phyloP scores from a whole-genome alignment of 1,140 invertebrate species.

The Tetranychus urticae region DNA sequence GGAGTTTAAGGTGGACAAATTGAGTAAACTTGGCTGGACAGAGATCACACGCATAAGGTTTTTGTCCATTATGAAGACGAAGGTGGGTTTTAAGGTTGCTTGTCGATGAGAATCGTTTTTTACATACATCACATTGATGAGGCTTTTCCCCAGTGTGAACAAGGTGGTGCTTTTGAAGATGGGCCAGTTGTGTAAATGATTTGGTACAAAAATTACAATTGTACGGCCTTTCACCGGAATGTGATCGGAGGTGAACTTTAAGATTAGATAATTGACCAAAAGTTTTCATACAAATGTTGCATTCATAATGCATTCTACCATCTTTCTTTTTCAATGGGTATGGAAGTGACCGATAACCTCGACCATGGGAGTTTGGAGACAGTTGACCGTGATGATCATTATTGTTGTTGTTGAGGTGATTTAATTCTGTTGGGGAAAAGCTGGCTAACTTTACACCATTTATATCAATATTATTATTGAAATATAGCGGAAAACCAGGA shows the following conservation, averaged over 20 bases:
- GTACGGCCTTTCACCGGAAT: slow-evolving; percentile 91
- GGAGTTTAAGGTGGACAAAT: slow-evolving; percentile 87
- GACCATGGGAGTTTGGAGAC: slow-evolving; percentile 9
- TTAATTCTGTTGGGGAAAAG: neutral
- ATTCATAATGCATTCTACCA: slow-evolving; percentile 98
- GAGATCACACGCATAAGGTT: slow-evolving; percentile 83
- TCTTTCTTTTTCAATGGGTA: slow-evolving; percentile 94
- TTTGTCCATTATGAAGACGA: slow-evolving; percentile 53
- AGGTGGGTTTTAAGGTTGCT: slow-evolving; percentile 97
- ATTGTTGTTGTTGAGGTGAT: neutral
- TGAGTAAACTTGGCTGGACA: slow-evolving; percentile 96
- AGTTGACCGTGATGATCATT: neutral
- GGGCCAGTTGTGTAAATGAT: slow-evolving; percentile 86
- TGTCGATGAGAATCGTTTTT: slow-evolving; percentile 91
- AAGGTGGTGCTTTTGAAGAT: slow-evolving; percentile 87
- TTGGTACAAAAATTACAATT: slow-evolving; percentile 72
- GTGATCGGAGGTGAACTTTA: slow-evolving; percentile 90
- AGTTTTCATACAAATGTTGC: slow-evolving; percentile 92
- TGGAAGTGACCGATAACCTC: slow-evolving; percentile 78
- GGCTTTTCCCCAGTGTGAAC: slow-evolving; percentile 97
- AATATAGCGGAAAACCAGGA: neutral
- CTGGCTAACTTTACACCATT: neutral
- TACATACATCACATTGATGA: slow-evolving; percentile 89
- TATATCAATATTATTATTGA: too few relatives aligned
- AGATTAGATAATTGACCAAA: slow-evolving; percentile 96